Base-by-base conservation (phyloP, 2,797 vertebrate genomes). In the Merluccius polli region DNA sequence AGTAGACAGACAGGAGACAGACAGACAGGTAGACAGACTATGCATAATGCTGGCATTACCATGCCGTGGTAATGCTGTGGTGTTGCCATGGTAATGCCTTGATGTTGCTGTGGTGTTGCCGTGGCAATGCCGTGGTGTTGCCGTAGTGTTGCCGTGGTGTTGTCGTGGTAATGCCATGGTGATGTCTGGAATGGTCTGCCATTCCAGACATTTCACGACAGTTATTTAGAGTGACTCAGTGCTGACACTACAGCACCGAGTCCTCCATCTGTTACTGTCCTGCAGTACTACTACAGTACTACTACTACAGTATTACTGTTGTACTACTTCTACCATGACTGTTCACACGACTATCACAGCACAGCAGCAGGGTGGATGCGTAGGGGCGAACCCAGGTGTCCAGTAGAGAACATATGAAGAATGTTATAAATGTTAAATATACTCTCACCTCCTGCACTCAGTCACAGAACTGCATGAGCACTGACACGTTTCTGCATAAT, bases 221-320 rank as follows among this genome's bases (percentile, higher is more conserved):
- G 36, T 38, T 38, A 38, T 38, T 38, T 38, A 9, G 36, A 5
- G 36, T 12, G n/a, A n/a, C n/a, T n/a, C n/a, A n/a, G n/a, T 38
- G 36, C 4, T 48, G 13, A 48, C 41, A 48, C 41, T 48, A 48
- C 38, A 41, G 38, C 38, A 41, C 38, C 38, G 11, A 41, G 38
- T 4, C 38, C 38, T 41, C 11, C 38, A 8, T 41, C 38, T 41
- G 38, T 41, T 41, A 41, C 10, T 41, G 38, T 41, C 4, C 31
- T 73, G 32, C 70, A 24, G 71, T 48, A 63, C 59, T 73, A 24
- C 59, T 38, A 59, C 72, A 70, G 73, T 75, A 79, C 71, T 21
- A 18, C 36, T 38, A 11, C 44, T 52, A 11, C 70, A 52, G 41
- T 30, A 52, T 41, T 21, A 21, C 32, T 65, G 44, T 59, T 70